A percentile compares a stretch with the other conserved stretches of the same genome.
phyloP scores from a whole-genome alignment of 2,113 vertebrate genomes.

The Plotosus lineatus region DNA sequence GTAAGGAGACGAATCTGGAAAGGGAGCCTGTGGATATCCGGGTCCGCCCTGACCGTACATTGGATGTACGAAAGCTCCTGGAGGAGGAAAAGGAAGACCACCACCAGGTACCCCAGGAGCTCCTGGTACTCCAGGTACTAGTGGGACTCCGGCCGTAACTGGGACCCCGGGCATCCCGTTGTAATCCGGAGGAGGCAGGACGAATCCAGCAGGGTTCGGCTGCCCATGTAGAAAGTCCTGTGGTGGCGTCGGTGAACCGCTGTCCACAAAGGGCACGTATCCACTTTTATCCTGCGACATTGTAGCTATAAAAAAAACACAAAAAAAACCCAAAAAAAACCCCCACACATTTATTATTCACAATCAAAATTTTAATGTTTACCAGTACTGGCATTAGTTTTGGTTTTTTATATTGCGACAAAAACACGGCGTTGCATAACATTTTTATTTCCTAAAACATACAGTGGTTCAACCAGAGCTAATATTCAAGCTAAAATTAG shows the following conservation, averaged over 20 bases:
- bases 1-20: conserved; percentile 44
- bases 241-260: not conserved
- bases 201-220: conserved; percentile 49
- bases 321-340: not conserved
- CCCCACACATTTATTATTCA: not conserved
- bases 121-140: not conserved
- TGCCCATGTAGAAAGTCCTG: conserved; percentile 12
- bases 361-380: too few relatives aligned
- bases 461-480: too few relatives aligned
- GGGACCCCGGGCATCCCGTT: conserved; percentile 20
- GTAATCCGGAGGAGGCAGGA: conserved; percentile 37
- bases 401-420: too few relatives aligned
- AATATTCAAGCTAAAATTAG: too few relatives aligned
- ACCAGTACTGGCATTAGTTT: too few relatives aligned
- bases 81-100: conserved; percentile 58
- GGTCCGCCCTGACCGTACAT: conserved; percentile 33
- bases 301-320: not conserved
- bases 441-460: too few relatives aligned
- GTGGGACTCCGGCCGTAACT: too few relatives aligned
- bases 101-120: conserved; percentile 31
- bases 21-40: conserved; percentile 49
- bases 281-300: conserved; percentile 59
- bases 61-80: conserved; percentile 54
- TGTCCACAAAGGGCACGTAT: conserved; percentile 43
- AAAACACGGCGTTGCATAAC: too few relatives aligned